These are phyloP conservation scores for Parasteatoda tepidariorum DNA, from an alignment of 1,140 invertebrate species.

Conservation along the genomic window DNA sequence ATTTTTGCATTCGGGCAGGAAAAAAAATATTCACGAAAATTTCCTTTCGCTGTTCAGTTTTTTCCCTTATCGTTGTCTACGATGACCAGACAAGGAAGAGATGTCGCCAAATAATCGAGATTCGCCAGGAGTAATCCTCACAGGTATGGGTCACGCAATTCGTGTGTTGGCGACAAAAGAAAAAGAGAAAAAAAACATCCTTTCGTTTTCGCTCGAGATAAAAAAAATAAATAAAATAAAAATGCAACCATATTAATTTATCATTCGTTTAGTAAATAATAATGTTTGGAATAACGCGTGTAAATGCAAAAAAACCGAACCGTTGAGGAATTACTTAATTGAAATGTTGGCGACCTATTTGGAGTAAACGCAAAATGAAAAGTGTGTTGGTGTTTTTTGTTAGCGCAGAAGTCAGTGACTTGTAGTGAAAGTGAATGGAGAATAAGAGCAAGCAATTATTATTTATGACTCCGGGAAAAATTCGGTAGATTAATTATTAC, in stretches of 20 bases:
- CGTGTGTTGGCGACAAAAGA: not conserved
- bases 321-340: not conserved
- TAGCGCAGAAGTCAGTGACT: not conserved
- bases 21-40: not conserved
- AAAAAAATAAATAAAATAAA: no score
- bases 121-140: not conserved
- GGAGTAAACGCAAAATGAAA: not conserved
- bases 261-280: not conserved
- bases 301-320: not conserved
- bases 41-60: not conserved
- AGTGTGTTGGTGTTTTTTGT: no score
- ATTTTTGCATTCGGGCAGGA: not conserved
- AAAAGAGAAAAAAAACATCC: not conserved
- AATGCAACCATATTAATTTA: not conserved
- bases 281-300: not conserved
- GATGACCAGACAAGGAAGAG: not conserved
- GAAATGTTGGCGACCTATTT: not conserved
- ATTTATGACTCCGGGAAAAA: not conserved
- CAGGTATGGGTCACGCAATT: not conserved
- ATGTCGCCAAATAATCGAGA: not conserved
- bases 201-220: not conserved
- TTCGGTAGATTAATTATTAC: not conserved
- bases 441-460: not conserved
- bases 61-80: no score
- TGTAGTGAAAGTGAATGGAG: not conserved